Evolutionary conservation across 2,888 invertebrate species (phyloP), one percentile per base, ranked within the genome.

Genomic region (Choreutis nemorana): DNA sequence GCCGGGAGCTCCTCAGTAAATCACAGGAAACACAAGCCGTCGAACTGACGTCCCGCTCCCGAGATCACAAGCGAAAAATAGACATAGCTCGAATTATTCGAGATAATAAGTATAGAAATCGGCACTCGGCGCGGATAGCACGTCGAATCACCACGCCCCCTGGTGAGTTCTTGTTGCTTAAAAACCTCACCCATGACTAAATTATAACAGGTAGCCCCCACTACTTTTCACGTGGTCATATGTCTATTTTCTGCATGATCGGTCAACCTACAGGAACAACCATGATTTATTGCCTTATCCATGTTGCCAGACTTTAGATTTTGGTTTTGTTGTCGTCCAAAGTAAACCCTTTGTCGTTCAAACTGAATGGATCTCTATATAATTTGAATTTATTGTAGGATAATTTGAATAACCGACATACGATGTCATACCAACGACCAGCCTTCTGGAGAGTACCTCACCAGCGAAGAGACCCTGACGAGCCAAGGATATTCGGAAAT

Each of bases 351-450:
- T n/a, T n/a, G n/a, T n/a, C n/a, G 18, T 18, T 18, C 18, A 10
- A 23, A 9, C 9, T 7, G 9, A 9, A 23, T n/a, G 4, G 9
- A 23, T n/a, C 5, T 10, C 4, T n/a, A 23, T 11, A 3, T 11
- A 12, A 24, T 11, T 24, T 12, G 12, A 11, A 11, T 24, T 24
- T 21, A 21, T 21, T 21, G n/a, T n/a, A 21, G 22, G 22, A 10
- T n/a, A 10, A 9, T 21, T 21, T 24, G 9, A 44, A 40, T 32
- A 34, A 30, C 32, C 26, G 29, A n/a, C 26, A 29, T 33, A 48
- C 35, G 36, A 83, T 83, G 83, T 80, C 83, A 53, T 83, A 83
- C 60, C 82, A 85, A 54, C 71, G 85, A 42, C 85, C 85, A 26
- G 72, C 84, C 26, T 86, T 86, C 62, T 86, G 85, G 85, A 71